phyloP scores from a whole-genome alignment of 2,888 invertebrate genomes.

The Apoda limacodes region DNA sequence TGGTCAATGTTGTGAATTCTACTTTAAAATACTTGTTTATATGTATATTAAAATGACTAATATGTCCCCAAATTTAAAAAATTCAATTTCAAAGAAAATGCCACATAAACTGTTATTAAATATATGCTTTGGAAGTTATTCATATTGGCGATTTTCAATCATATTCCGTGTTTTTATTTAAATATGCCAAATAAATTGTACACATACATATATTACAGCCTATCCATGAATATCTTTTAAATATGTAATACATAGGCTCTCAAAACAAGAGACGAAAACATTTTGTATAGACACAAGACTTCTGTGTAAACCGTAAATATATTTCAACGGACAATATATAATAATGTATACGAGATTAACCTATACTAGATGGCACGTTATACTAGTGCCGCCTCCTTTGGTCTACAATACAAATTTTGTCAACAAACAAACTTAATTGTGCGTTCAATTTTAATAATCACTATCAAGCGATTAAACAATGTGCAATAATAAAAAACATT shows the following conservation, averaged over 20 bases:
- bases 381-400: constrained; percentile 66
- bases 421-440: constrained; percentile 58
- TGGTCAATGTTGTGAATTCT: constrained; percentile 2
- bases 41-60: too few species aligned
- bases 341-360: constrained; percentile 71
- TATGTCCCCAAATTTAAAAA: too few species aligned
- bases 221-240: constrained; percentile 49
- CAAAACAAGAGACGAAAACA: constrained; percentile 72
- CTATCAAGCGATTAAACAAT: not conserved
- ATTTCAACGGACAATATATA: constrained; percentile 71
- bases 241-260: constrained; percentile 61
- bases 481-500: too few species aligned
- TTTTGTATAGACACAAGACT: constrained; percentile 71
- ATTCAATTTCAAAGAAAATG: constrained; percentile 55
- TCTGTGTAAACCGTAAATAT: constrained; percentile 72
- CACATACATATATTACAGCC: constrained; percentile 32
- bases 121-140: too few species aligned
- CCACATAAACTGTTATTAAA: constrained; percentile 54
- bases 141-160: too few species aligned
- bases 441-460: constrained; percentile 31
- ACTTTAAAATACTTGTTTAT: constrained; percentile 4
- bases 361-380: constrained; percentile 72
- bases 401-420: constrained; percentile 45
- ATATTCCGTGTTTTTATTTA: constrained; percentile 22
- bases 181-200: constrained; percentile 31